These are phyloP conservation scores for Lophura swinhoii DNA, from an alignment of 2,797 vertebrate genomes.

Conservation along the genomic window DNA sequence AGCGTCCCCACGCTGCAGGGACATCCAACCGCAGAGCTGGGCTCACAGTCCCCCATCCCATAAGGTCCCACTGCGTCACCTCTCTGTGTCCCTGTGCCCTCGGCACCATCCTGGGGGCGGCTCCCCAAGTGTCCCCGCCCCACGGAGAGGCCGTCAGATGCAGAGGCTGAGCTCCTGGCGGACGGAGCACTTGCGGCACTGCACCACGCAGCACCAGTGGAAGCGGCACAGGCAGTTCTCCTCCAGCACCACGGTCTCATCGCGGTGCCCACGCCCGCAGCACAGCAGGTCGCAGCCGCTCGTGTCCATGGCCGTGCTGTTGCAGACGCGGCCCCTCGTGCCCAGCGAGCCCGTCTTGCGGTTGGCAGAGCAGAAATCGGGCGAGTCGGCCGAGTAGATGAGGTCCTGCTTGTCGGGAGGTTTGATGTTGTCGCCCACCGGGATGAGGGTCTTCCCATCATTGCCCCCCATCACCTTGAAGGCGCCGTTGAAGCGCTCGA, in stretches of 20 bases:
- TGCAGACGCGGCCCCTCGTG: constrained; percentile 92
- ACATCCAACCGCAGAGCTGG: fast-evolving
- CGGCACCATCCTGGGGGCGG: neutral
- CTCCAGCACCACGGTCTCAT: constrained; percentile 92
- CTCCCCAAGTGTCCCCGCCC: neutral
- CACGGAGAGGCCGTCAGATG: constrained; percentile 75
- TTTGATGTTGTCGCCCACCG: constrained; percentile 94
- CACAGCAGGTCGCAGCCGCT: constrained; percentile 97
- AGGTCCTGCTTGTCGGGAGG: constrained; percentile 94
- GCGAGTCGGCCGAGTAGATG: constrained; percentile 95
- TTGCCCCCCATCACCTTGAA: constrained; percentile 98
- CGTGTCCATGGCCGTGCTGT: constrained; percentile 95
- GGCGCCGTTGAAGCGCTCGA: constrained; percentile 95
- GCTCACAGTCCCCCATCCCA: neutral
- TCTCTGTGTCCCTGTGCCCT: neutral
- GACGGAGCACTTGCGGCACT: constrained; percentile 95
- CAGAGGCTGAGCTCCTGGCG: constrained; percentile 95
- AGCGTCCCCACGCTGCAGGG: neutral
- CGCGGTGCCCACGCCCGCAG: constrained; percentile 91
- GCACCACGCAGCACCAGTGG: constrained; percentile 98
- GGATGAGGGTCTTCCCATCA: constrained; percentile 94
- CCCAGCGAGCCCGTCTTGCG: constrained; percentile 94
- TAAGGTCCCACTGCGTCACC: neutral
- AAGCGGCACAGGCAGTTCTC: constrained; percentile 98
- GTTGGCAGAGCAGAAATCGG: constrained; percentile 95